Base-by-base conservation (phyloP, 2,888 invertebrate genomes). In the Campoletis raptor region DNA sequence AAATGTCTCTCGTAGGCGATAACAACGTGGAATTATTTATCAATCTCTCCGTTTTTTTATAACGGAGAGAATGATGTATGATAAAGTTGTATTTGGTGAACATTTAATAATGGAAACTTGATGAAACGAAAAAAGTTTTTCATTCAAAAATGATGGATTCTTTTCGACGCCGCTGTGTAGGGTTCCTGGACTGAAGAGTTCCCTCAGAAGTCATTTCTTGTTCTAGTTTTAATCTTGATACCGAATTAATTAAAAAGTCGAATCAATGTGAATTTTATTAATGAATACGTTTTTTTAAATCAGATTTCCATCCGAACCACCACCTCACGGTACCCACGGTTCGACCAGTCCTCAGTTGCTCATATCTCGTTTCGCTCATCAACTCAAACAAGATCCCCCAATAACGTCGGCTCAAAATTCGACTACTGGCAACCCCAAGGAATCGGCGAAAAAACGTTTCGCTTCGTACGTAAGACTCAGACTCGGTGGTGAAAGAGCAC, bases 381-480 rank as follows among this genome's bases (percentile, higher is more conserved):
- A 94, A 36, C 45, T 93, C 52, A 93, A 93, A 80, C 94, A 94
- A 86, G 94, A 94, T 52, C 90, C 93, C 8, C 90, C 92, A 48
- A 87, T 92, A 52, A 83, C 88, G 12, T 87, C 89, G 54, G 89
- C 92, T 45, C 92, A 93, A 21, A 85, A 88, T 81, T 91, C 92
- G 42, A 74, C 40, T 36, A 85, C 81, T 48, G 87, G 89, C 42
- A 88, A 87, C 69, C 90, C 92, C 0, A 94, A 94, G 77, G 94
- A 94, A 79, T 94, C 94, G 30, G 93, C 93, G 57, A 97, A 97
- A 95, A 97, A 97, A 94, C 96, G 97, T 93, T 97, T 97, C 95
- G 96, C 97, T 93, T 97, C 97, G 90, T 97, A 97, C 95, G 97
- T 97, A 93, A 97, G 97, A 95, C 96, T 97, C 95, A 97, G 97